phyloP scores from a whole-genome alignment of 1,140 invertebrate genomes.

The Drosophila eugracilis region DNA sequence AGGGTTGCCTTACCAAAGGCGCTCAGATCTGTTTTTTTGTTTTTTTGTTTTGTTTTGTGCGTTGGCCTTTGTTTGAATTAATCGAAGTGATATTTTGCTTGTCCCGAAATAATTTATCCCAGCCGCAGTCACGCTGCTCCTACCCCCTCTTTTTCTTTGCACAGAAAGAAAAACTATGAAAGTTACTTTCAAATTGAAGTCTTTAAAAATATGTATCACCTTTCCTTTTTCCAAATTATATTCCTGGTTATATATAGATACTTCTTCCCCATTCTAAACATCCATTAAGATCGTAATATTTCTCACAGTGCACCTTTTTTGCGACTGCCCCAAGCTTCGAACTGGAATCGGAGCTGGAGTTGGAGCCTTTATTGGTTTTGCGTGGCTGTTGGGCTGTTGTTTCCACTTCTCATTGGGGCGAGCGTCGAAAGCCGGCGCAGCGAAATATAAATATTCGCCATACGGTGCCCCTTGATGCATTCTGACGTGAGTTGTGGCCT shows the following conservation, averaged over 20 bases:
- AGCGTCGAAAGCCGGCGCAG: constrained; percentile 48
- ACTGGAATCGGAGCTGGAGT: constrained; percentile 15
- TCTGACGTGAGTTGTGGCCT: constrained; percentile 82
- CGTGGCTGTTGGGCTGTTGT: constrained; percentile 12
- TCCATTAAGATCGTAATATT: no score
- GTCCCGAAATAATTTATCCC: constrained; percentile 81
- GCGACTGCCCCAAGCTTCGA: constrained; percentile 34
- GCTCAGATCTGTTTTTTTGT: constrained; percentile 6
- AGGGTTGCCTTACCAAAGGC: not conserved
- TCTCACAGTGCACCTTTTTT: not conserved
- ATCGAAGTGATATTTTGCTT: constrained; percentile 84
- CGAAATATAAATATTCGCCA: constrained; percentile 81
- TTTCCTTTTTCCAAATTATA: no score
- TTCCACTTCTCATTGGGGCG: constrained; percentile 14
- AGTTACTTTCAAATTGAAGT: no score
- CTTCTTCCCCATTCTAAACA: no score
- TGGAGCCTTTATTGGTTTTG: constrained; percentile 66
- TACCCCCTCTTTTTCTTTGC: constrained; percentile 1
- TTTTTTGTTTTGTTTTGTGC: constrained; percentile 5
- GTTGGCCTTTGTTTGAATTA: constrained; percentile 77
- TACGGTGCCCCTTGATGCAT: constrained; percentile 77
- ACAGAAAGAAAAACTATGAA: not conserved
- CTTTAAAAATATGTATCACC: no score
- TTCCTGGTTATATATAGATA: no score
- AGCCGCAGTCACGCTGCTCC: constrained; percentile 27